A percentile compares a stretch with the other conserved stretches of the same genome.
These are phyloP conservation scores for Gonatopus flavifemur DNA, from an alignment of 1,140 invertebrate species.

Conservation along the genomic window DNA sequence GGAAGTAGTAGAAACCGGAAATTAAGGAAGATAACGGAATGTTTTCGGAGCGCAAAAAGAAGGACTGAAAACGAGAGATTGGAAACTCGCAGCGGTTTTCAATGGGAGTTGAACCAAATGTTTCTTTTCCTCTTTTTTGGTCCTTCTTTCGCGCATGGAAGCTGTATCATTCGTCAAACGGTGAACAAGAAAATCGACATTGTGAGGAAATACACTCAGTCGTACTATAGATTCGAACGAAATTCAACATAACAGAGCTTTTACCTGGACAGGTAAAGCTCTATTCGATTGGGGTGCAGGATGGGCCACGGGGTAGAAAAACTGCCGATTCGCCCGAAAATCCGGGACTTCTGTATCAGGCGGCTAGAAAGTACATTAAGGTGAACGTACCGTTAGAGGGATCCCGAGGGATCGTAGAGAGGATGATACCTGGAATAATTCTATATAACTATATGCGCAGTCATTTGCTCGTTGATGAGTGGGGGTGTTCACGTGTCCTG, in stretches of 20 bases:
- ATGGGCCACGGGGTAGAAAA: conserved; percentile 39
- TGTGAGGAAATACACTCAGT: too few relatives aligned
- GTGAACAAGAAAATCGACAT: too few relatives aligned
- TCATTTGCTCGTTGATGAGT: neutral
- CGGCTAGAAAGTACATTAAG: conserved; percentile 24
- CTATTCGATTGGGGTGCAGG: conserved; percentile 25
- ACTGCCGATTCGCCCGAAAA: conserved; percentile 50
- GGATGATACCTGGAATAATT: conserved; percentile 13
- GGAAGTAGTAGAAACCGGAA: neutral
- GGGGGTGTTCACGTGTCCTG: conserved; percentile 12
- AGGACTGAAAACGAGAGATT: neutral
- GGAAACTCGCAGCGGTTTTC: neutral
- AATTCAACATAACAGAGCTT: too few relatives aligned
- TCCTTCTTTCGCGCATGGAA: neutral
- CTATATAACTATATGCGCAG: neutral
- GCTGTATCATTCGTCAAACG: neutral
- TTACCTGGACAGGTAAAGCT: conserved; percentile 9
- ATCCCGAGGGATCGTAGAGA: conserved; percentile 18
- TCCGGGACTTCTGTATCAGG: conserved; percentile 45
- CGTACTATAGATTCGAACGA: too few relatives aligned
- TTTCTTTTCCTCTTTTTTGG: neutral
- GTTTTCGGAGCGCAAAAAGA: neutral
- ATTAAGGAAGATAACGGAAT: neutral
- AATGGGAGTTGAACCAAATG: neutral
- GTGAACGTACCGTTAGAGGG: conserved; percentile 9